Conservation (phyloP, 2,888 invertebrate genomes). For the Glomeris marginata region DNA sequence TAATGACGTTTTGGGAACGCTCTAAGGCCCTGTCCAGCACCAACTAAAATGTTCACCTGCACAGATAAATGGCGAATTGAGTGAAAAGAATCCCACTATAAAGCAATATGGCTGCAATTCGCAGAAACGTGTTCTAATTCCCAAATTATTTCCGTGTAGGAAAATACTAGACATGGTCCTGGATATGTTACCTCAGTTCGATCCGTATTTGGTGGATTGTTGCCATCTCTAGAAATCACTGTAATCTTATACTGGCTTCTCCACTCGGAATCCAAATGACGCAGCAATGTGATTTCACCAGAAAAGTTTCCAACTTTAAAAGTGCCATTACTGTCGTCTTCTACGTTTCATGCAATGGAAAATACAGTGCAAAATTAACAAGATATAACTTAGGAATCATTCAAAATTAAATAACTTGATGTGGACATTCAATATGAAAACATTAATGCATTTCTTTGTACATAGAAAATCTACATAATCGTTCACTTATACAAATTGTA, state of each 20-base stretch:
- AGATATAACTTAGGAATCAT: not conserved
- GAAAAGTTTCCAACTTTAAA: constrained; percentile 20
- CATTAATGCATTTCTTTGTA: no score
- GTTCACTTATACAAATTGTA: no score
- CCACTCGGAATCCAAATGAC: constrained; percentile 22
- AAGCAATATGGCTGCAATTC: not conserved
- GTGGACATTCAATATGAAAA: not conserved
- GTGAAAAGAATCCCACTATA: not conserved
- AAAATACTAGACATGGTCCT: no score
- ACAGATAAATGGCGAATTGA: constrained; percentile 1
- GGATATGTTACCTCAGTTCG: constrained; percentile 20
- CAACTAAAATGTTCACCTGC: constrained; percentile 22
- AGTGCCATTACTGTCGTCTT: constrained; percentile 20
- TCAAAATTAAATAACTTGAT: not conserved
- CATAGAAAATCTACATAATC: no score
- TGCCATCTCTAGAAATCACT: constrained; percentile 21
- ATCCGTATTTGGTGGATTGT: constrained; percentile 22
- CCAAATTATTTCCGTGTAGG: not conserved
- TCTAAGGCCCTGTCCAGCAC: constrained; percentile 23
- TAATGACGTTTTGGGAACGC: constrained; percentile 40
- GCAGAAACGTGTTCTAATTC: not conserved
- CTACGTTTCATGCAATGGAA: constrained; percentile 9
- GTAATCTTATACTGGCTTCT: constrained; percentile 21
- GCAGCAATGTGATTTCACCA: constrained; percentile 21
- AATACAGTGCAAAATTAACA: constrained; percentile 2